A percentile compares a stretch with the other conserved stretches of the same genome.
Evolutionary conservation across 2,797 vertebrate species (phyloP).

Genomic region (Serranus cabrilla): DNA sequence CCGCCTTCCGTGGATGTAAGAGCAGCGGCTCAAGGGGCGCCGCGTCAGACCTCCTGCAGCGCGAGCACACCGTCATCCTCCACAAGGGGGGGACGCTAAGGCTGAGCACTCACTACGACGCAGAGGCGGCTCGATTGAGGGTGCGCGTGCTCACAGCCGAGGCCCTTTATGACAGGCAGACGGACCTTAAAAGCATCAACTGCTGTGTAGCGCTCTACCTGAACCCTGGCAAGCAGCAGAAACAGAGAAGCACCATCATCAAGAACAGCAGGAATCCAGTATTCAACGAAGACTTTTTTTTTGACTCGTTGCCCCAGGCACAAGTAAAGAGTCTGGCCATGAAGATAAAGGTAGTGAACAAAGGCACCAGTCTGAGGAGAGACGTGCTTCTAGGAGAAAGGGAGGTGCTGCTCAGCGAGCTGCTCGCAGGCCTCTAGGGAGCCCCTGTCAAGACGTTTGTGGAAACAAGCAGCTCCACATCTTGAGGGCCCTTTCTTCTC

Average conservation of each 20-base stretch:
- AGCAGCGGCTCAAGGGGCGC: constrained; percentile 50
- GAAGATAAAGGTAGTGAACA: constrained; percentile 97
- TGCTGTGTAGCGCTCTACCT: constrained; percentile 95
- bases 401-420: constrained; percentile 91
- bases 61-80: constrained; percentile 87
- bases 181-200: constrained; percentile 93
- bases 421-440: constrained; percentile 87
- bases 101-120: constrained; percentile 92
- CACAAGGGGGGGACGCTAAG: constrained; percentile 92
- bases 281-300: constrained; percentile 99
- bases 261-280: constrained; percentile 95
- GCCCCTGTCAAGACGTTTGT: constrained; percentile 53
- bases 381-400: constrained; percentile 94
- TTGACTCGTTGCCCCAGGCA: constrained; percentile 90
- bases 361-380: constrained; percentile 95
- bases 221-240: constrained; percentile 96
- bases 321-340: constrained; percentile 92
- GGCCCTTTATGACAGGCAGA: constrained; percentile 91
- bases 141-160: constrained; percentile 91
- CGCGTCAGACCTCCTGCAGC: constrained; percentile 69
- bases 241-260: constrained; percentile 96
- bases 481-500: constrained; percentile 30
- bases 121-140: constrained; percentile 88
- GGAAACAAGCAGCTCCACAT: constrained; percentile 42
- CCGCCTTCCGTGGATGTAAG: constrained; percentile 68